A percentile compares a stretch with the other conserved stretches of the same genome.
Evolutionary conservation across 2,888 invertebrate genomes (phyloP).

Genomic region (Sphaerophoria rueppellii): DNA sequence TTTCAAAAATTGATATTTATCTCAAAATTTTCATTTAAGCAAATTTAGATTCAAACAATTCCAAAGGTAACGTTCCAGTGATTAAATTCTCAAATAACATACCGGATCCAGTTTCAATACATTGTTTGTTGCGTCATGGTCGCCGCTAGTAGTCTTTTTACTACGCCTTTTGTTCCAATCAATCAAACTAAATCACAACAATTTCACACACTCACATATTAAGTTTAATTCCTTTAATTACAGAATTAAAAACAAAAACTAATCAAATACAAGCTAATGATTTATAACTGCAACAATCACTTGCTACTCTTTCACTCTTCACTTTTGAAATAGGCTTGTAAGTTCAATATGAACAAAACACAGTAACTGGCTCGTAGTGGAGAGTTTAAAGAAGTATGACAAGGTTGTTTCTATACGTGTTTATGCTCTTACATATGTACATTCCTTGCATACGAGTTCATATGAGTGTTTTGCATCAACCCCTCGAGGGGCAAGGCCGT

Average conservation of each 20-base stretch:
- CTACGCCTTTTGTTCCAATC: conserved; percentile 58
- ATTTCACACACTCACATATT: conserved; percentile 14
- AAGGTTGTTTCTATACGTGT: conserved; percentile 1
- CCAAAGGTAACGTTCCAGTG: conserved; percentile 26
- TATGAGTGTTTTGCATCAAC: conserved; percentile 3
- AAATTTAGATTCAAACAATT: too few relatives aligned
- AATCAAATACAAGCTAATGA: conserved; percentile 51
- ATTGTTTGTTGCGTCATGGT: neutral
- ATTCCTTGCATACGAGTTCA: neutral
- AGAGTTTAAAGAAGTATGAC: conserved; percentile 21
- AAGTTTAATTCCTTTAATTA: conserved; percentile 48
- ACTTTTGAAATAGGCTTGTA: conserved; percentile 32
- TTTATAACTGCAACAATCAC: conserved; percentile 59
- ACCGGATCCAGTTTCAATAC: conserved; percentile 42
- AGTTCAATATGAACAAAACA: conserved; percentile 23
- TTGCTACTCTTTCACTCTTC: conserved; percentile 5
- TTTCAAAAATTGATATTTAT: too few relatives aligned
- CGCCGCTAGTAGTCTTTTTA: neutral
- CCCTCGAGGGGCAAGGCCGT: conserved; percentile 57
- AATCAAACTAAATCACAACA: conserved; percentile 57
- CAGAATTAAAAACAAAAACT: conserved; percentile 22
- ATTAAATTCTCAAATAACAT: conserved; percentile 20
- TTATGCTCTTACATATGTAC: neutral
- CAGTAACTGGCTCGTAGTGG: conserved; percentile 10
- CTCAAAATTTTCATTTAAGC: too few relatives aligned